Conservation (phyloP, 1,140 invertebrate species). For the Bombus difficillimus region DNA sequence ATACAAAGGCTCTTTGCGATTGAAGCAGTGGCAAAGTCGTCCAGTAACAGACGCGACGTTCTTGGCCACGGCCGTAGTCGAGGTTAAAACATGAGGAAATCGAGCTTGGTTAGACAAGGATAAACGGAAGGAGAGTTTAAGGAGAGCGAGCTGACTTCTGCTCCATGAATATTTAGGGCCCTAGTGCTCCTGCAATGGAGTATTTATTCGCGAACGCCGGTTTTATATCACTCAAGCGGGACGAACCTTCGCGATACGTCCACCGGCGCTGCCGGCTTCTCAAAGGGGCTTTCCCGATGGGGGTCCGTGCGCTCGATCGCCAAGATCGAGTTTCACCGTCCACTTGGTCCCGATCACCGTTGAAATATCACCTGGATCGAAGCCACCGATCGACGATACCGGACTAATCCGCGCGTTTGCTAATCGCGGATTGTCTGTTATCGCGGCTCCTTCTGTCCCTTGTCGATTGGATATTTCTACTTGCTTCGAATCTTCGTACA, state of each 20-base stretch:
- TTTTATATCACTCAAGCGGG: slow-evolving; percentile 72
- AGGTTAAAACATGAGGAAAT: slow-evolving; percentile 38
- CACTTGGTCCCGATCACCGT: slow-evolving; percentile 25
- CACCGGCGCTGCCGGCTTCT: slow-evolving; percentile 52
- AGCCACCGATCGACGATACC: slow-evolving; percentile 47
- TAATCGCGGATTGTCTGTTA: slow-evolving; percentile 47
- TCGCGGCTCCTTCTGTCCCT: slow-evolving; percentile 22
- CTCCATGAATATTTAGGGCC: slow-evolving; percentile 69
- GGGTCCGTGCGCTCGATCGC: slow-evolving; percentile 52
- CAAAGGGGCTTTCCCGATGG: slow-evolving; percentile 65
- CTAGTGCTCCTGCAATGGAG: slow-evolving; percentile 68
- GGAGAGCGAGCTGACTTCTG: slow-evolving; percentile 44
- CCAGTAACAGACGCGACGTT: slow-evolving; percentile 52
- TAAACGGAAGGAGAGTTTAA: slow-evolving; percentile 22
- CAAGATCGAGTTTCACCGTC: slow-evolving; percentile 54
- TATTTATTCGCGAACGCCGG: slow-evolving; percentile 70
- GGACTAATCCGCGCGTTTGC: slow-evolving; percentile 41
- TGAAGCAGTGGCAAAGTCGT: slow-evolving; percentile 41
- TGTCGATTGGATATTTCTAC: not conserved
- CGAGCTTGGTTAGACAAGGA: slow-evolving; percentile 27
- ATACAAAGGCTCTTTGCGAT: slow-evolving; percentile 46
- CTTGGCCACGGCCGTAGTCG: slow-evolving; percentile 32
- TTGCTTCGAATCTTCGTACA: not conserved
- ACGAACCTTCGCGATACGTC: slow-evolving; percentile 47
- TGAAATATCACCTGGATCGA: slow-evolving; percentile 56